A percentile compares a stretch with the other conserved stretches of the same genome.
Evolutionary conservation across 1,140 invertebrate species (phyloP).

Genomic region (Laupala kohalensis): DNA sequence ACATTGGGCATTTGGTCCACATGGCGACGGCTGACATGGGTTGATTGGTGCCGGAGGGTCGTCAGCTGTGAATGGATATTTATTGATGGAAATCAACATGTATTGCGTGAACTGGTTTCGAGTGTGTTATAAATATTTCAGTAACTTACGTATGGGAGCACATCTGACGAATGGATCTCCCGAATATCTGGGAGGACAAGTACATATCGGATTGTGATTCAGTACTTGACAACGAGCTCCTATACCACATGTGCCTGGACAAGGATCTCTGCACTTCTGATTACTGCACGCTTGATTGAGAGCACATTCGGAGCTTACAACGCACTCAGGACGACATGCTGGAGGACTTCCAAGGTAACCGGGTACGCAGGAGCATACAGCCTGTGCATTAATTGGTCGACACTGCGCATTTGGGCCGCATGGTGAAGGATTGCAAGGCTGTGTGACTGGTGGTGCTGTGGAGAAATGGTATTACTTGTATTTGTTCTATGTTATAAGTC

Average conservation of each 20-base stretch:
- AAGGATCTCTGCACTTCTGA: constrained; percentile 35
- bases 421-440: constrained; percentile 34
- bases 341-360: constrained; percentile 32
- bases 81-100: neutral
- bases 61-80: neutral
- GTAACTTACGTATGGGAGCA: constrained; percentile 23
- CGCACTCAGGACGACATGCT: constrained; percentile 35
- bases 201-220: constrained; percentile 37
- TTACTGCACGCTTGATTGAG: constrained; percentile 35
- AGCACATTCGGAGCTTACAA: constrained; percentile 32
- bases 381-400: constrained; percentile 31
- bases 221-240: constrained; percentile 40
- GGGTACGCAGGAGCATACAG: constrained; percentile 34
- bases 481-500: neutral
- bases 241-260: constrained; percentile 35
- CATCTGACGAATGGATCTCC: constrained; percentile 33
- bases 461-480: too few species aligned
- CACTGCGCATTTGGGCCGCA: constrained; percentile 31
- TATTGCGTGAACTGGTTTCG: too few species aligned
- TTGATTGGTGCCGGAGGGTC: constrained; percentile 14
- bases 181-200: constrained; percentile 34
- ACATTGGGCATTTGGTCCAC: constrained; percentile 36
- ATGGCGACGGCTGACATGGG: constrained; percentile 32
- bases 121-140: too few species aligned
- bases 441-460: constrained; percentile 22